Evolutionary conservation across 2,113 vertebrate species (phyloP).

Genomic region (Aegotheles bennettii): DNA sequence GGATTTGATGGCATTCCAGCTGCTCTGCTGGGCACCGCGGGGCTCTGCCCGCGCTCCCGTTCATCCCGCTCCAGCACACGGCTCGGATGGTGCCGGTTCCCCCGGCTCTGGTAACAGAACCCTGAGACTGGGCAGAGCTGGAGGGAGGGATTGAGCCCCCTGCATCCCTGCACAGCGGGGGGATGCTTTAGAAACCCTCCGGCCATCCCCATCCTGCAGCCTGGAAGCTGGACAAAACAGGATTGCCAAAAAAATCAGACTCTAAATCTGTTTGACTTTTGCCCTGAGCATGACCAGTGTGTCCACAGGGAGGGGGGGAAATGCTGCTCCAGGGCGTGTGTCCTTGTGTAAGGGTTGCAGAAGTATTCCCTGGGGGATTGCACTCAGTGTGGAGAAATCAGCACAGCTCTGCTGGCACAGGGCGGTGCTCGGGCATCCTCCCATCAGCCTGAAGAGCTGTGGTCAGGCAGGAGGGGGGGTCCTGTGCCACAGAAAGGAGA

Average conservation of each 20-base stretch:
- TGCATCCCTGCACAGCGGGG: background rate
- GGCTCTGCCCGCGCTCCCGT: background rate
- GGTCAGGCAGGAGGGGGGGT: background rate
- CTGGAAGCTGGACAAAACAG: background rate
- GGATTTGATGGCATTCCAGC: background rate
- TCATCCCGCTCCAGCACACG: accelerated
- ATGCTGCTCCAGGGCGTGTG: background rate
- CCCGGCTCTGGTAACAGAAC: background rate
- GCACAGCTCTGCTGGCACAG: background rate
- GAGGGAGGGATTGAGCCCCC: background rate
- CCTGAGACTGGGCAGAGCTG: background rate
- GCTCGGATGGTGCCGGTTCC: background rate
- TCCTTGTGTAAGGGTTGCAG: background rate
- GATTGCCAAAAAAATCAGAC: background rate
- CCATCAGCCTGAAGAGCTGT: background rate
- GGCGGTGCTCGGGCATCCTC: background rate
- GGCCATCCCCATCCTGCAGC: background rate
- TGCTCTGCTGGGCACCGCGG: background rate
- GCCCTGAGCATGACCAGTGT: background rate
- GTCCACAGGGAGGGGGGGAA: accelerated
- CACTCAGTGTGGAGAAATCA: background rate
- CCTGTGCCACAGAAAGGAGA: background rate
- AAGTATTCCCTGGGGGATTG: background rate
- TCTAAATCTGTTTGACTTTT: background rate
- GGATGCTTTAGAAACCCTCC: background rate